These are phyloP conservation scores for Toxostoma redivivum DNA, from an alignment of 2,113 vertebrate genomes.

Conservation along the genomic window DNA sequence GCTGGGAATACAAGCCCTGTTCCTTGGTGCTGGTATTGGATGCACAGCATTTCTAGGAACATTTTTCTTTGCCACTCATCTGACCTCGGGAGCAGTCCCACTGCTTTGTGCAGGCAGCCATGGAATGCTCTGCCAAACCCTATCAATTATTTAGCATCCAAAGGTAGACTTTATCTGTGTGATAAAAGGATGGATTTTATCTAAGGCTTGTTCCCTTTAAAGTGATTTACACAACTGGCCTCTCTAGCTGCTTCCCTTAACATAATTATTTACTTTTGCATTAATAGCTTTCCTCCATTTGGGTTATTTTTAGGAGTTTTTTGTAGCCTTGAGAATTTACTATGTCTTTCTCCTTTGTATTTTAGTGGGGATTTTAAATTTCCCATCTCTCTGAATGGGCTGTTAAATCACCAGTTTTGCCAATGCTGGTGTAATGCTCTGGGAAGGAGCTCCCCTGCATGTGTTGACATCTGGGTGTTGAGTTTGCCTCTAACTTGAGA, in stretches of 20 bases:
- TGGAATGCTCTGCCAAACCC: constrained; percentile 28
- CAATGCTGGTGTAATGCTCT: background rate
- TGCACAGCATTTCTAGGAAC: constrained; percentile 65
- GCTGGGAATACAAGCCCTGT: background rate
- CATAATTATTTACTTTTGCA: constrained; percentile 71
- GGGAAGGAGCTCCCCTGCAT: background rate
- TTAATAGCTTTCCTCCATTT: constrained; percentile 49
- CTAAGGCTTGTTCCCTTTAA: constrained; percentile 59
- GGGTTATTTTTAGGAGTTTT: constrained; percentile 47
- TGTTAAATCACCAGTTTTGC: background rate
- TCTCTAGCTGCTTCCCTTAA: constrained; percentile 49
- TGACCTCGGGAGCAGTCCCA: constrained; percentile 72
- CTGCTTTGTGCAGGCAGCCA: constrained; percentile 29
- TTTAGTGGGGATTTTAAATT: background rate
- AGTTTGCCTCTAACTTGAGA: background rate
- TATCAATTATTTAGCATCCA: constrained; percentile 77
- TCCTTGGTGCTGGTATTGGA: constrained; percentile 69
- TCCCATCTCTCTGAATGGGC: background rate
- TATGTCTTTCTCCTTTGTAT: background rate
- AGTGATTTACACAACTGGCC: constrained; percentile 71
- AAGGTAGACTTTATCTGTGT: constrained; percentile 61
- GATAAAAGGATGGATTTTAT: constrained; percentile 77
- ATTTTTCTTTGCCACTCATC: constrained; percentile 76
- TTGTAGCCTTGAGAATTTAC: constrained; percentile 19
- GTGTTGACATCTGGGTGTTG: background rate